Evolutionary conservation across 2,113 vertebrate species (phyloP), one percentile per base, ranked within the genome.

Genomic region (Mesembrinibis cayennensis): DNA sequence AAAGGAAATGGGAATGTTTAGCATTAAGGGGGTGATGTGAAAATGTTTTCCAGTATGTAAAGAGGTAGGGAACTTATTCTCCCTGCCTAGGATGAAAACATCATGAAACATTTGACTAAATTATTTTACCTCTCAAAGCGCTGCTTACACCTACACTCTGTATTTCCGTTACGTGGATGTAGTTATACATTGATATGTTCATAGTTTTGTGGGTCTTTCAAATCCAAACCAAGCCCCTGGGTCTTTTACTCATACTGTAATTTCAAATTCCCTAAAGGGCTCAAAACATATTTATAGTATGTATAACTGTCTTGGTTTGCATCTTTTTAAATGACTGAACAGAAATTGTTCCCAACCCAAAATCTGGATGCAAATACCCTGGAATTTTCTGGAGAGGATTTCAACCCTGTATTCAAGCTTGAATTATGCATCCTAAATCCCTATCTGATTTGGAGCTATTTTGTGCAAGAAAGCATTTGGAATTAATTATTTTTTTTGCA

Each of bases 361-460:
- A 95, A 92, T 83, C 47, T 78, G 63, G 44, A 83, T 81, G 38
- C n/a, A 86, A 80, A 88, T 62, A 86, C 65, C 55, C 72, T 86
- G 83, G 81, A 95, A 95, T 87, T 67, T 96, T 81, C 83, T 92
- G 50, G 88, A 90, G 79, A 74, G 47, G 65, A 82, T 90, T 93
- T 93, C 80, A 83, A 18, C n/a, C 16, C 40, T 87, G 26, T 84
- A 23, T 83, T 73, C 80, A 93, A 73, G 30, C 56, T 90, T 90
- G 80, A 93, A 84, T 87, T 93, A 87, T 59, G 61, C 77, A 84
- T 78, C 83, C 53, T 76, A 87, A 93, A 93, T 95, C 89, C 77
- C 61, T 97, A 87, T 97, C 92, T 97, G 92, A 97, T 96, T 93
- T 95, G 59, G 61, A 95, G 55, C 50, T 92, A 78, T 90, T 94